phyloP scores from a whole-genome alignment of 2,113 vertebrate genomes.

The Etia nguti region DNA sequence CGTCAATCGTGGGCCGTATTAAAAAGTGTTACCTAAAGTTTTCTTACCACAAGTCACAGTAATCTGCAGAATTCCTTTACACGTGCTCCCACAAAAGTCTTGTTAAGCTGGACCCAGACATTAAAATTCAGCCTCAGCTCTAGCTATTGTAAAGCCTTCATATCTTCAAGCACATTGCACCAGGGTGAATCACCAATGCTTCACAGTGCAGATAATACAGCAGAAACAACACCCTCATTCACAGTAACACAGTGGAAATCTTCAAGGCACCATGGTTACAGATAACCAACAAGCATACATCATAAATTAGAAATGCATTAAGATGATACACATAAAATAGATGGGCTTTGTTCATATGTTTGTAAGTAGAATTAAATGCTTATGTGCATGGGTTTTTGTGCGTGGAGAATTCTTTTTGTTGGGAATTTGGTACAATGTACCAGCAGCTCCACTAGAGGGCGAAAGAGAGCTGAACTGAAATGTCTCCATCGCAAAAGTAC shows the following conservation, averaged over 20 bases:
- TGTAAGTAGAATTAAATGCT: not conserved
- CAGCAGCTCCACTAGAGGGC: conserved; percentile 51
- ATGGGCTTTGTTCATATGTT: not conserved
- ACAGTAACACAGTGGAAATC: conserved; percentile 43
- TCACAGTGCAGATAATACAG: conserved; percentile 47
- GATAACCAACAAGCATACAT: not conserved
- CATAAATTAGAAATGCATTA: conserved; percentile 11
- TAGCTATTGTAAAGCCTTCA: not conserved
- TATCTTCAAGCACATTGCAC: conserved; percentile 34
- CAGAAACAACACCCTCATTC: conserved; percentile 53
- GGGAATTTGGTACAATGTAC: conserved; percentile 13
- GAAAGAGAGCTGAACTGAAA: not conserved
- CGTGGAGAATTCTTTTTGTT: not conserved
- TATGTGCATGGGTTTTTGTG: not conserved
- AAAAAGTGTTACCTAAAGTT: accelerated
- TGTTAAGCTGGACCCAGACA: not conserved
- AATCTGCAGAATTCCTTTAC: not conserved
- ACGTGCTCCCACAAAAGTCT: not conserved
- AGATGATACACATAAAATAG: not conserved
- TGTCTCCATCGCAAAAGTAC: not conserved
- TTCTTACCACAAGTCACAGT: not conserved
- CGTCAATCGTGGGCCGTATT: not conserved
- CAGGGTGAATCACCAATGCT: conserved; percentile 38
- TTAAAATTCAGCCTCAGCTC: not conserved
- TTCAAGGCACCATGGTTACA: not conserved